Conservation (phyloP, 2,113 vertebrate species). For the Glaucidium brasilianum region DNA sequence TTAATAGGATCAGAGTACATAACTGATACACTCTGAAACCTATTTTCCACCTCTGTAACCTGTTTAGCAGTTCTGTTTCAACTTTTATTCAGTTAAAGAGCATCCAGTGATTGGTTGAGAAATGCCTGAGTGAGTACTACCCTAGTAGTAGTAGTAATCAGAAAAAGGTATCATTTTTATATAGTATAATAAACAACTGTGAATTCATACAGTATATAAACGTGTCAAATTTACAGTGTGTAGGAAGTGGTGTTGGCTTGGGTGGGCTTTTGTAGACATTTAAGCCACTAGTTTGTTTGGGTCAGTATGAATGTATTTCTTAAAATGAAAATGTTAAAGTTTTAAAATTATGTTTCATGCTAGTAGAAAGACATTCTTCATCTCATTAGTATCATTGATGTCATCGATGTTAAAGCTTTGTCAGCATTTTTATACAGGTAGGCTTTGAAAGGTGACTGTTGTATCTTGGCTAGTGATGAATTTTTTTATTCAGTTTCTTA, state of each 20-base stretch:
- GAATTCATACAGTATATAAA: not conserved
- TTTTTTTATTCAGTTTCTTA: not conserved
- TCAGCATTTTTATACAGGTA: not conserved
- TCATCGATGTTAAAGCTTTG: not conserved
- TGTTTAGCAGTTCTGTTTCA: not conserved
- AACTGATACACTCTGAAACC: not conserved
- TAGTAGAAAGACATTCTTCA: not conserved
- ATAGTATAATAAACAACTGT: not conserved
- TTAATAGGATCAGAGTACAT: not conserved
- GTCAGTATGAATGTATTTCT: not conserved
- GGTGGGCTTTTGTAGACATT: not conserved
- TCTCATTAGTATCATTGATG: not conserved
- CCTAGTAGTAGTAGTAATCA: not conserved
- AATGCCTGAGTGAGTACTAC: not conserved
- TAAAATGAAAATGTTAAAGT: slow-evolving; percentile 7
- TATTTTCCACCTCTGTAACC: not conserved
- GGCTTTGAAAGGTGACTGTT: not conserved
- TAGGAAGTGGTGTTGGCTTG: not conserved
- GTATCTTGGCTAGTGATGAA: not conserved
- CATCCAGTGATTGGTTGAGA: not conserved
- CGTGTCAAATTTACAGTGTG: not conserved
- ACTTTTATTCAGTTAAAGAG: not conserved
- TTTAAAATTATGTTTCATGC: not conserved
- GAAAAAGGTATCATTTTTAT: not conserved
- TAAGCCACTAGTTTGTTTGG: not conserved